These are phyloP conservation scores for Drusus annulatus DNA, from an alignment of 1,140 invertebrate genomes.

Conservation along the genomic window DNA sequence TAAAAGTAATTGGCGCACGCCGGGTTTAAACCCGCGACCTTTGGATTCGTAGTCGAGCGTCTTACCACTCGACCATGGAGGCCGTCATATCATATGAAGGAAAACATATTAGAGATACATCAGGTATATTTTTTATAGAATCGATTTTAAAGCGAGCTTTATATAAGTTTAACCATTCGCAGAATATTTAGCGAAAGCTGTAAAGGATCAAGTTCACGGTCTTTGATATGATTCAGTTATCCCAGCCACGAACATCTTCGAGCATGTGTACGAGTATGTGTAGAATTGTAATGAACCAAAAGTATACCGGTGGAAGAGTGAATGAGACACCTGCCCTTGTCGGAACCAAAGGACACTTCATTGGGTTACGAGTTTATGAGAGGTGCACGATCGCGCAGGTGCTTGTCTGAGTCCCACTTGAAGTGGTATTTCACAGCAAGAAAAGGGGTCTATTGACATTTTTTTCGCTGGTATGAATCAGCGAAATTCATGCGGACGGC, in stretches of 20 bases:
- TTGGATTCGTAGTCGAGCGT: too few relatives aligned
- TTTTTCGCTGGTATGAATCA: constrained; percentile 21
- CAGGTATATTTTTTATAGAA: too few relatives aligned
- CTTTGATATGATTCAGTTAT: not conserved
- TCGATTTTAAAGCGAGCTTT: too few relatives aligned
- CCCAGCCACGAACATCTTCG: not conserved
- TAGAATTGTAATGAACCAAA: not conserved
- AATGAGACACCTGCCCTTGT: constrained; percentile 12
- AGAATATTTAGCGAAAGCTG: too few relatives aligned
- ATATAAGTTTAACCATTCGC: too few relatives aligned
- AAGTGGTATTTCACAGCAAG: constrained; percentile 11
- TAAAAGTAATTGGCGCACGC: too few relatives aligned
- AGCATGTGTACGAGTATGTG: not conserved
- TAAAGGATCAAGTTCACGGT: too few relatives aligned
- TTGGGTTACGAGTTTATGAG: too few relatives aligned
- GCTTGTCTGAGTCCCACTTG: not conserved
- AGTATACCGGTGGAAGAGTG: not conserved
- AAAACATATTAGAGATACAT: too few relatives aligned
- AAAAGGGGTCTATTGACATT: constrained; percentile 22
- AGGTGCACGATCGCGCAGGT: not conserved
- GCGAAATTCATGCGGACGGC: not conserved
- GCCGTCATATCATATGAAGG: too few relatives aligned
- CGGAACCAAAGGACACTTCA: not conserved
- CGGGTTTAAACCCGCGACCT: too few relatives aligned
- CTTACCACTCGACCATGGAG: too few relatives aligned